Evolutionary conservation across 37 sponge, comb jelly and placozoan genomes (phyloP), one percentile per base, ranked within the genome.

Genomic region (Haliclona indistincta): DNA sequence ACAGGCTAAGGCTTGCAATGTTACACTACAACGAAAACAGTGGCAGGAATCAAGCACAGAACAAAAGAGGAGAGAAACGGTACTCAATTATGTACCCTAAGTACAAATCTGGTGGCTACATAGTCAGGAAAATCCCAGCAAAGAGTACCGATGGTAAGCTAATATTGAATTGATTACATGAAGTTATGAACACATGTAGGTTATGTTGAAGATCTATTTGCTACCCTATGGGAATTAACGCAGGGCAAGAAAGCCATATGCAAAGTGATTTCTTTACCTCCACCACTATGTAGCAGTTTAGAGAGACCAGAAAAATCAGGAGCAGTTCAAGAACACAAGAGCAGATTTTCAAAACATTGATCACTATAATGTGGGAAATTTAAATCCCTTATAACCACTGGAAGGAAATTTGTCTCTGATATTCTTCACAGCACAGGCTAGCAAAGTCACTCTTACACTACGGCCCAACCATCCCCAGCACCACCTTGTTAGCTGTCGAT

Each of bases 321-420:
- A 13, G 67, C 67, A 20, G 30, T 66, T 34, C 41, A 33, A 11
- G 19, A 22, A 33, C 67, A 66, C 20, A 33, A 66, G 41, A 66
- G 67, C 67, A 33, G 67, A 66, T 66, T 66, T 35, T 37, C 17
- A 11, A 19, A 33, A 66, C 19, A 35, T 8, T 66, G 5, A 66
- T 13, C 8, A 33, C 20, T 28, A 13, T 38, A 66, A 38, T 38
- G 38, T 30, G 2, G 76, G 76, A 63, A 62, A 75, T 13, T 75
- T 61, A 41, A 75, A 75, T 51, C 76, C 76, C 38, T 40, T 41
- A 75, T 75, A 75, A 34, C 4, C 60, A 29, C 34, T 41, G 30
- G 37, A 17, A 54, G 74, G 29, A 32, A 49, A 10, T 32, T 38
- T 56, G 29, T 73, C 54, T 13, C 39, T 56, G 30, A 73, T 53